Evolutionary conservation across 2,113 vertebrate species (phyloP).

Genomic region (Oreotrochilus melanogaster): DNA sequence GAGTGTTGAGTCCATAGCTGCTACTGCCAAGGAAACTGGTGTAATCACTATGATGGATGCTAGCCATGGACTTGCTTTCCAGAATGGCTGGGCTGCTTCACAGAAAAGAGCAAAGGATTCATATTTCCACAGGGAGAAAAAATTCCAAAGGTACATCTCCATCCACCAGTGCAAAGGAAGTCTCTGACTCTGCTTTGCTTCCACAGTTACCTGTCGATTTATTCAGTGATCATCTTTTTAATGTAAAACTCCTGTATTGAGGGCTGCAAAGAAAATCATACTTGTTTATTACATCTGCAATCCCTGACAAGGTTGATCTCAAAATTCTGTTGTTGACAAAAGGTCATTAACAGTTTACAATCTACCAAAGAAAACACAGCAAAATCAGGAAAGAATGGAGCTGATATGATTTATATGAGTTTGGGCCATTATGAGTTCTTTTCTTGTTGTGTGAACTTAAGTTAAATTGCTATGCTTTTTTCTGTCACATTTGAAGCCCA

Average conservation of each 20-base stretch:
- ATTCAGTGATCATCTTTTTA: neutral
- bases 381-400: neutral
- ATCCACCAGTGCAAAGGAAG: neutral
- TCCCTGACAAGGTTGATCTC: neutral
- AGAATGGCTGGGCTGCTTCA: neutral
- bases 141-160: neutral
- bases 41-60: neutral
- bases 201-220: neutral
- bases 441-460: neutral
- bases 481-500: neutral
- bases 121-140: neutral
- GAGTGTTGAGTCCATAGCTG: neutral
- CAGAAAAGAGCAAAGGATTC: neutral
- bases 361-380: neutral
- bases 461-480: neutral
- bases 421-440: neutral
- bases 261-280: neutral
- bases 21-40: neutral
- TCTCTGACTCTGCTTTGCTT: neutral
- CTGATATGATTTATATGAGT: neutral
- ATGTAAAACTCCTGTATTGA: neutral
- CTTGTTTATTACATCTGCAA: neutral
- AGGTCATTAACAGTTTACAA: neutral
- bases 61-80: neutral
- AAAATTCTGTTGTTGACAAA: neutral